Evolutionary conservation across 2,888 invertebrate species (phyloP).

Genomic region (Hirtodrosophila duncani): DNA sequence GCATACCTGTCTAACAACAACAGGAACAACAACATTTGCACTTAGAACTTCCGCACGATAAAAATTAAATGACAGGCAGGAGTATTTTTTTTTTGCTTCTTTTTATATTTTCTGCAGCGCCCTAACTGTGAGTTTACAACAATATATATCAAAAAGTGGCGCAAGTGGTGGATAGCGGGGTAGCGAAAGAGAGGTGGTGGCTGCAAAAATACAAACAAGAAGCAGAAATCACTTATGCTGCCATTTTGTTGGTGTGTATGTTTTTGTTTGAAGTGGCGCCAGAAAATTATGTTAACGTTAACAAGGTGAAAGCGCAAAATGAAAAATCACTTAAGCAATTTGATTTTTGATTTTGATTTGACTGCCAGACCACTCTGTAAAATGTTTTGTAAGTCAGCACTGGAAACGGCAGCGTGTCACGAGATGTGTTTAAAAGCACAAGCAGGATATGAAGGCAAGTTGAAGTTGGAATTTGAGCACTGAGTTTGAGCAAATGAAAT

Average conservation of each 20-base stretch:
- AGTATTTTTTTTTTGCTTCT: background rate
- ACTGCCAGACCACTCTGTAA: constrained; percentile 3
- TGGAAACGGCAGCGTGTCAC: no score
- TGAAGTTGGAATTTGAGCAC: no score
- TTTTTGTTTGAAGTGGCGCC: constrained; percentile 58
- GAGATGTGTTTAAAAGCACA: no score
- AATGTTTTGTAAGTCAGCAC: background rate
- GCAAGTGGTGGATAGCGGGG: constrained; percentile 10
- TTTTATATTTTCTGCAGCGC: no score
- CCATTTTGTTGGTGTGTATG: constrained; percentile 40
- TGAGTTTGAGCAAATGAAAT: no score
- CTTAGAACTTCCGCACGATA: constrained; percentile 72
- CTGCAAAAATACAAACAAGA: constrained; percentile 8
- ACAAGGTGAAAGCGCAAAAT: constrained; percentile 73
- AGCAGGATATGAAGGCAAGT: no score
- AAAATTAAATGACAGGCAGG: constrained; percentile 70
- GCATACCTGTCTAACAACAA: constrained; percentile 55
- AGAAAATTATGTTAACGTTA: constrained; percentile 70
- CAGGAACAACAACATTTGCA: constrained; percentile 49
- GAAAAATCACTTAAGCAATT: constrained; percentile 74
- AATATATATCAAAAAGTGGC: constrained; percentile 58
- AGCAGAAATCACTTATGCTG: constrained; percentile 61
- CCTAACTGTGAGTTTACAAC: constrained; percentile 32
- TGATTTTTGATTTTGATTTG: constrained; percentile 68
- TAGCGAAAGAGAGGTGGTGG: background rate